Percentiles rank a stretch among this genome's conserved stretches.
phyloP scores from a whole-genome alignment of 2,888 invertebrate genomes.

The Lobophora halterata region DNA sequence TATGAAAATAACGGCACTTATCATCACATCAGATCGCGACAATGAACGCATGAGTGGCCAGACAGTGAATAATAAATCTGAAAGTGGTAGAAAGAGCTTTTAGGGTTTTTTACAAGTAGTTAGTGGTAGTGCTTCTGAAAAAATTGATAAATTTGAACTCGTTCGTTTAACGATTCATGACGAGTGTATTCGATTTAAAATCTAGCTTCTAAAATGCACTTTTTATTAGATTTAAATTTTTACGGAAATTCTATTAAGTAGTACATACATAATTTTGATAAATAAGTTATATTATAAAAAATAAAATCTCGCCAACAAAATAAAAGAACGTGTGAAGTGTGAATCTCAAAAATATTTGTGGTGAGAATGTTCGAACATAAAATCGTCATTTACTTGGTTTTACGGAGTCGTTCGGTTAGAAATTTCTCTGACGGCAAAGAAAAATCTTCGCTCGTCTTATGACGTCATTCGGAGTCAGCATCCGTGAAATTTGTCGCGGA shows the following conservation, averaged over 20 bases:
- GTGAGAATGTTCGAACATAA: slow-evolving; percentile 37
- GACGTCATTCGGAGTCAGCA: slow-evolving; percentile 54
- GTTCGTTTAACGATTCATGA: slow-evolving; percentile 16
- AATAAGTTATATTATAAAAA: slow-evolving; percentile 1
- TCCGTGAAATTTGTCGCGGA: slow-evolving; percentile 73
- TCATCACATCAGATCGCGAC: slow-evolving; percentile 34
- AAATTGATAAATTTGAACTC: slow-evolving; percentile 17
- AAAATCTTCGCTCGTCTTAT: slow-evolving; percentile 62
- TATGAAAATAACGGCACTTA: slow-evolving; percentile 58
- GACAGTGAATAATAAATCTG: slow-evolving; percentile 17
- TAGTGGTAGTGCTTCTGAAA: slow-evolving; percentile 15
- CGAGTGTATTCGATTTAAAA: slow-evolving; percentile 11
- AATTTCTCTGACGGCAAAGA: slow-evolving; percentile 55
- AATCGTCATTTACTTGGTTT: slow-evolving; percentile 47
- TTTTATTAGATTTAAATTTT: slow-evolving; percentile 30
- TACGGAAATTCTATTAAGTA: too few relatives aligned
- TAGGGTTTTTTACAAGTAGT: slow-evolving; percentile 14
- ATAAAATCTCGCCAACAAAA: slow-evolving; percentile 8
- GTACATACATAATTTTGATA: slow-evolving; percentile 4
- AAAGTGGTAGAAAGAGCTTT: slow-evolving; percentile 12
- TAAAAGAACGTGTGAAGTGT: slow-evolving; percentile 4
- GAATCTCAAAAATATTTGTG: slow-evolving; percentile 38
- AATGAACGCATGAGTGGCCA: slow-evolving; percentile 8
- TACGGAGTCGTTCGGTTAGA: slow-evolving; percentile 61
- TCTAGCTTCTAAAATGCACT: slow-evolving; percentile 23